Conservation (phyloP, 1,140 invertebrate species). For the Scaptomyza hsui region DNA sequence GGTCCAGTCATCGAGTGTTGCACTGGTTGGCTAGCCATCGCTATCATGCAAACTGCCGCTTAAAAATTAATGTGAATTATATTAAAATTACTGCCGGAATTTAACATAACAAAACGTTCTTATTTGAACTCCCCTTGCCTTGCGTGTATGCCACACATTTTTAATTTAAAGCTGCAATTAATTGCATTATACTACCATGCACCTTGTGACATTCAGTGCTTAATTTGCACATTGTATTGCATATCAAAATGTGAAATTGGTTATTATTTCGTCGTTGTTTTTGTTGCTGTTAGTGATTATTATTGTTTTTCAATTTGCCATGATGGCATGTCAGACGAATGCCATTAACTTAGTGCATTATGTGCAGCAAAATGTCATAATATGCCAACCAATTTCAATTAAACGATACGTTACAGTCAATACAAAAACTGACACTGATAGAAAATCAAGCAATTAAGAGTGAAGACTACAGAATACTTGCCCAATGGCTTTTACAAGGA, state of each 20-base stretch:
- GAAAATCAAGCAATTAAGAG: neutral
- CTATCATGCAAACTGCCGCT: constrained; percentile 46
- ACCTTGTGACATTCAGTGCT: neutral
- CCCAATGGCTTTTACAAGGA: no score
- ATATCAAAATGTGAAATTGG: constrained; percentile 51
- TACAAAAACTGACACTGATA: neutral
- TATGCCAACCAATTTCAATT: neutral
- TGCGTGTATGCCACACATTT: constrained; percentile 61
- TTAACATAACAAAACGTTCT: constrained; percentile 70
- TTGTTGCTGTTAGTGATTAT: constrained; percentile 10
- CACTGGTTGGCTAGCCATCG: constrained; percentile 12
- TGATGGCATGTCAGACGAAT: constrained; percentile 18
- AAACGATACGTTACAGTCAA: neutral
- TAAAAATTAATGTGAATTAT: constrained; percentile 72
- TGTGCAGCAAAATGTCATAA: constrained; percentile 16
- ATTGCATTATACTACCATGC: constrained; percentile 57
- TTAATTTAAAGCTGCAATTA: constrained; percentile 71
- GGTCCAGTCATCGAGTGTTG: constrained; percentile 24
- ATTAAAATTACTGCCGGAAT: constrained; percentile 65
- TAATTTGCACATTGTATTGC: constrained; percentile 7
- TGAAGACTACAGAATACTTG: neutral
- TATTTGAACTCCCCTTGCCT: constrained; percentile 6
- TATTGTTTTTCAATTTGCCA: constrained; percentile 38
- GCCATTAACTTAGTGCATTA: constrained; percentile 46
- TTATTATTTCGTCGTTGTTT: neutral